Evolutionary conservation across 2,113 vertebrate genomes (phyloP), one percentile per base, ranked within the genome.

Genomic region (Larimichthys polyactis): DNA sequence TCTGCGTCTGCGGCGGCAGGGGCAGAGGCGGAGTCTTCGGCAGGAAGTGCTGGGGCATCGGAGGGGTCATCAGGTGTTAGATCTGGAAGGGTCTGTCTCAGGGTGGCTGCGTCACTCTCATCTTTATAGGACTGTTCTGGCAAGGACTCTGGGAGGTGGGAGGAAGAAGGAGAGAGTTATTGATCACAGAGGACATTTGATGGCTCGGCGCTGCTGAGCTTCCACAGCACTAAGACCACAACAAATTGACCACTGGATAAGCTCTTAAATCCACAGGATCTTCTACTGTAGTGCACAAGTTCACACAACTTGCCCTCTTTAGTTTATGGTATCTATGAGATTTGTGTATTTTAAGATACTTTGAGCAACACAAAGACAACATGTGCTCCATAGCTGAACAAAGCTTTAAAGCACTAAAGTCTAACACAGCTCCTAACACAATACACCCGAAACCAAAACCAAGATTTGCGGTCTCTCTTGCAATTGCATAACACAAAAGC

Each of bases 21-120:
- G 55, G 88, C 90, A 0, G 58, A 87, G 80, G 81, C 74, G 69
- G 86, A 82, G 11, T 92, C 95, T 85, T 97, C 96, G 76, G 94
- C 94, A 16, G 96, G 96, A 91, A 96, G 96, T 83, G 95, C 40
- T 49, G 95, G 95, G 75, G 93, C 95, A 83, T 98, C 98, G 2
- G 95, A 97, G 93, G 96, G 96, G 92, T 99, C 97, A 2, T 98
- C 97, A 0, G 97, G 97, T 92, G 97, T 97, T 90, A 97, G 94
- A 92, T 99, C 98, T 22, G 98, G 97, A 90, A 97, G 96, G 92
- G 97, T 97, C 82, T 97, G 98, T 96, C 97, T 96, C 91, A 97
- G 95, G 89, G 97, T 97, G 95, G 97, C 95, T 57, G 97, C 95
- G 0, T 97, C 97, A 68, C 97, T 98, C 92, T 97, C 96, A 15